Evolutionary conservation across 1,140 invertebrate species (phyloP).

Genomic region (Euschistus heros): DNA sequence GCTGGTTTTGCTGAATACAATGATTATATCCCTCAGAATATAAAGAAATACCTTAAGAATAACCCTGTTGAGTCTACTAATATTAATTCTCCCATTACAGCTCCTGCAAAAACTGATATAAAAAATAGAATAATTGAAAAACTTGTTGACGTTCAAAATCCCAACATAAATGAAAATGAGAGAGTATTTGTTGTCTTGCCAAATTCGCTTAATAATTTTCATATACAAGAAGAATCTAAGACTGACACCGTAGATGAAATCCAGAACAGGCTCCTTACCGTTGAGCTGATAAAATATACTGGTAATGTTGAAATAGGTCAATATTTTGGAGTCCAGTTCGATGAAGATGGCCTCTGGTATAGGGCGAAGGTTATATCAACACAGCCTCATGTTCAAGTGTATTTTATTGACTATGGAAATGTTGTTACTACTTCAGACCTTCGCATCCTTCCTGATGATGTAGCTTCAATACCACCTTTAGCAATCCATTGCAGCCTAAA

Average conservation of each 20-base stretch:
- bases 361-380: slow-evolving; percentile 50
- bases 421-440: slow-evolving; percentile 31
- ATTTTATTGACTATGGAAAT: slow-evolving; percentile 51
- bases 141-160: neutral
- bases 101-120: neutral
- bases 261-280: neutral
- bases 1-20: slow-evolving; percentile 2
- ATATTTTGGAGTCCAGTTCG: slow-evolving; percentile 51
- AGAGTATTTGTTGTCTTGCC: slow-evolving; percentile 31
- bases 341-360: slow-evolving; percentile 50
- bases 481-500: slow-evolving; percentile 11
- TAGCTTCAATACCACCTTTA: neutral
- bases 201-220: slow-evolving; percentile 22
- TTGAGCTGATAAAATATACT: slow-evolving; percentile 9
- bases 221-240: slow-evolving; percentile 24
- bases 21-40: slow-evolving; percentile 30
- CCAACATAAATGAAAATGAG: slow-evolving; percentile 11
- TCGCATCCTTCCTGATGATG: slow-evolving; percentile 18
- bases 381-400: slow-evolving; percentile 41
- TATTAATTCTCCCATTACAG: neutral
- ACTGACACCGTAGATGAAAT: neutral
- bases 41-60: slow-evolving; percentile 1
- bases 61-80: neutral
- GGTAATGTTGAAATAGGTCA: slow-evolving; percentile 32
- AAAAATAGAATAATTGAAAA: neutral